phyloP scores from a whole-genome alignment of 2,888 invertebrate genomes.

The Eucera pruinosa region DNA sequence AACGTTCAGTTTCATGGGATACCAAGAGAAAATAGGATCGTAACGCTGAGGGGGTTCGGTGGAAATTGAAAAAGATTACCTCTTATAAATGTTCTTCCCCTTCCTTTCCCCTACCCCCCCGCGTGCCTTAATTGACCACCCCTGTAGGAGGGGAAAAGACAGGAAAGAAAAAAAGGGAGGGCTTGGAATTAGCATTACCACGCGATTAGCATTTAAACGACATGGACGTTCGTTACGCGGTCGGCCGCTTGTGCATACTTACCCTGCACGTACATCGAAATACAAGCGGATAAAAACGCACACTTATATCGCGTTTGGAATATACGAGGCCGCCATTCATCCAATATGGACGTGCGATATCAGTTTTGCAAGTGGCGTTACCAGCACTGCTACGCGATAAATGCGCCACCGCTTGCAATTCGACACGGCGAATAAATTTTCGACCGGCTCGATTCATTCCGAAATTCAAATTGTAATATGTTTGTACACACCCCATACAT shows the following conservation, averaged over 20 bases:
- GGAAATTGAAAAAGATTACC: conserved; percentile 61
- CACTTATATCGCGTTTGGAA: conserved; percentile 40
- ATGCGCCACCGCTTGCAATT: conserved; percentile 51
- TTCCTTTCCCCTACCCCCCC: no score
- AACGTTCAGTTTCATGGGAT: not conserved
- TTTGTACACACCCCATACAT: conserved; percentile 53
- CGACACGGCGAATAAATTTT: conserved; percentile 67
- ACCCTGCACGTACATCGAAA: conserved; percentile 7
- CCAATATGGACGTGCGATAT: conserved; percentile 60
- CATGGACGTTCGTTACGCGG: conserved; percentile 63
- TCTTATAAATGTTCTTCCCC: conserved; percentile 53
- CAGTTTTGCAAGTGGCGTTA: conserved; percentile 60
- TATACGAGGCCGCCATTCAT: conserved; percentile 56
- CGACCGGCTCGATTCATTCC: conserved; percentile 62
- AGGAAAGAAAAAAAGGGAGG: conserved; percentile 3
- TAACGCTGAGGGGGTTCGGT: conserved; percentile 3
- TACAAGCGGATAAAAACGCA: conserved; percentile 57
- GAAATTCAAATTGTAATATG: conserved; percentile 72
- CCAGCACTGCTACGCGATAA: conserved; percentile 57
- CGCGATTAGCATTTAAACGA: conserved; percentile 73
- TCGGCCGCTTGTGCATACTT: conserved; percentile 14
- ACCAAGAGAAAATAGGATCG: conserved; percentile 2
- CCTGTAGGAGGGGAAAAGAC: no score
- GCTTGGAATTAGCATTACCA: conserved; percentile 68
- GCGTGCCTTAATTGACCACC: conserved; percentile 54